phyloP scores from a whole-genome alignment of 2,113 vertebrate species.

The Chauna torquata region DNA sequence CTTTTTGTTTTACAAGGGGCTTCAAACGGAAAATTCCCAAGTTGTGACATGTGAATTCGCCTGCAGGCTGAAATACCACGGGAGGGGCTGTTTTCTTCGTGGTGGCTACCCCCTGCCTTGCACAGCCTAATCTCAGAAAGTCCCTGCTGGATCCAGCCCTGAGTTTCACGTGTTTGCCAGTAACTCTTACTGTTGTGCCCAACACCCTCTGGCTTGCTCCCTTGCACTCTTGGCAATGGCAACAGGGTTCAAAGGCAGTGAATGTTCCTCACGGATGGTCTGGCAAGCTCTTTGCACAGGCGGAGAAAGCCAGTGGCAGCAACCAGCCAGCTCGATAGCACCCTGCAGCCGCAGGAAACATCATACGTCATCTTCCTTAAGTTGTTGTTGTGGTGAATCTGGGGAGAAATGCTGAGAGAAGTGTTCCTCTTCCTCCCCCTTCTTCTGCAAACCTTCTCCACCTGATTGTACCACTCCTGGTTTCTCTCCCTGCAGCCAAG shows the following conservation, averaged over 20 bases:
- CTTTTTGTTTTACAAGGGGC: not conserved
- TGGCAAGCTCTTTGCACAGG: not conserved
- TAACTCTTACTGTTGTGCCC: not conserved
- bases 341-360: not conserved
- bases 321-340: accelerated
- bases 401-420: not conserved
- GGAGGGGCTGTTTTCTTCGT: conserved; percentile 13
- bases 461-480: accelerated
- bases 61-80: not conserved
- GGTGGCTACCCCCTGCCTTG: conserved; percentile 15
- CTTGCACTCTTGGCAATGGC: not conserved
- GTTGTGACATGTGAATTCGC: not conserved
- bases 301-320: not conserved
- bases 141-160: not conserved
- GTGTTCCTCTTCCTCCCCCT: not conserved
- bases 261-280: not conserved
- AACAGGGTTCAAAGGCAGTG: not conserved
- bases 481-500: not conserved
- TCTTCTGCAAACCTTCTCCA: not conserved
- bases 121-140: conserved; percentile 7
- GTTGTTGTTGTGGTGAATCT: not conserved
- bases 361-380: accelerated
- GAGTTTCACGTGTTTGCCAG: not conserved
- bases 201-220: not conserved
- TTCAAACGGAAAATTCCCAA: conserved; percentile 60